These are phyloP conservation scores for Peromyscus maniculatus DNA, from an alignment of 2,113 vertebrate species.

Conservation along the genomic window DNA sequence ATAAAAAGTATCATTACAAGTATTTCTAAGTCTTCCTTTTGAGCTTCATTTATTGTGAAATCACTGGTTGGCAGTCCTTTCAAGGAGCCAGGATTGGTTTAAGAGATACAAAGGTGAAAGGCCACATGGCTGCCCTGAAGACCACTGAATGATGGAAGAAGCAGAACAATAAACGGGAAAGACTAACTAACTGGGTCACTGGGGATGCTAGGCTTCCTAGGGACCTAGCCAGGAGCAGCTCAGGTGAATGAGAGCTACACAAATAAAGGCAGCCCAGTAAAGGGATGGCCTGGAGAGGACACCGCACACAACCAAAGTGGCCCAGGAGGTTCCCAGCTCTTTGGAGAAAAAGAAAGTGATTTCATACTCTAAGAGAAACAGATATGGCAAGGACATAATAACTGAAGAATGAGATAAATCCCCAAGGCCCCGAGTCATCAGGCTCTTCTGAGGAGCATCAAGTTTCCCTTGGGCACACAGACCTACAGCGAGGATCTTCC, in stretches of 20 bases:
- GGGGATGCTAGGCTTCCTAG: neutral
- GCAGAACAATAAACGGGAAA: neutral
- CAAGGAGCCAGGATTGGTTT: neutral
- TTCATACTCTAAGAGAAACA: slow-evolving; percentile 4
- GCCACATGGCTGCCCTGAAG: neutral
- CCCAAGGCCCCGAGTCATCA: neutral
- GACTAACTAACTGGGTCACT: neutral
- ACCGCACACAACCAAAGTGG: neutral
- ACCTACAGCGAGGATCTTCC: slow-evolving; percentile 11
- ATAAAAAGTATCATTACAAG: neutral
- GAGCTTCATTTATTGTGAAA: neutral
- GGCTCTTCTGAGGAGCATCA: neutral
- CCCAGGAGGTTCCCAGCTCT: neutral
- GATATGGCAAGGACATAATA: slow-evolving; percentile 35
- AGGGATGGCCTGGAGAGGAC: neutral
- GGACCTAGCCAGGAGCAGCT: neutral
- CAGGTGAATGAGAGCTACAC: neutral
- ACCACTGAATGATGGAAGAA: neutral
- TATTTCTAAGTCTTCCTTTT: slow-evolving; percentile 36
- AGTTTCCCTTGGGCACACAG: slow-evolving; percentile 42
- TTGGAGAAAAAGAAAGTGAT: neutral
- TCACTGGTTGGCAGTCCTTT: neutral
- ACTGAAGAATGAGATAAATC: neutral
- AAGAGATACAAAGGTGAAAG: slow-evolving; percentile 53
- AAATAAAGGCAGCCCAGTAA: slow-evolving; percentile 5